Conservation (phyloP, 2,113 vertebrate genomes). For the Casuarius casuarius region DNA sequence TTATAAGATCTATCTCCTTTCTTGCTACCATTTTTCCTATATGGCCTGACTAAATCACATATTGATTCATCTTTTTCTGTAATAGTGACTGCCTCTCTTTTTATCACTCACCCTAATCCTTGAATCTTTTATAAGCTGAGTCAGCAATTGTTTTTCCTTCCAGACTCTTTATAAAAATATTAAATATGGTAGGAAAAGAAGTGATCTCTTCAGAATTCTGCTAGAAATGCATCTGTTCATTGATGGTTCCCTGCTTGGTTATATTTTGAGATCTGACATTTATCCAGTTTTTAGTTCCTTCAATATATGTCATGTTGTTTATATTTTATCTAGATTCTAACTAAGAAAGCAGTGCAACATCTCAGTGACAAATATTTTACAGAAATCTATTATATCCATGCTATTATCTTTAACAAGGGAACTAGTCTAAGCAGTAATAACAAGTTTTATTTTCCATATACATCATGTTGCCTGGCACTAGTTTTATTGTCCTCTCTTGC, state of each 20-base stretch:
- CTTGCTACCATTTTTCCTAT: neutral
- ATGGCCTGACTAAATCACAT: neutral
- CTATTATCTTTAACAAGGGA: neutral
- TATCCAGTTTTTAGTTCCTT: neutral
- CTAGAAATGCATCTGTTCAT: neutral
- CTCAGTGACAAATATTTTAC: neutral
- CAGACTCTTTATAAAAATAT: neutral
- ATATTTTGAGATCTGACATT: neutral
- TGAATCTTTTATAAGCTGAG: neutral
- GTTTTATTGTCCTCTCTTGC: neutral
- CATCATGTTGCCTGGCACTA: neutral
- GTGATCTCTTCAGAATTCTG: neutral
- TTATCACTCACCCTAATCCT: neutral
- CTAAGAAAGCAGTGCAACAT: neutral
- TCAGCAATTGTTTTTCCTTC: neutral
- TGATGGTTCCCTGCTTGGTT: neutral
- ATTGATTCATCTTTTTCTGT: neutral
- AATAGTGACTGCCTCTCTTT: neutral
- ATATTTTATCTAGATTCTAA: neutral
- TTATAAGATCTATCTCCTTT: neutral
- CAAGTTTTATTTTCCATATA: neutral
- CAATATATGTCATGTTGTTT: neutral
- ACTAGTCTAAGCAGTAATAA: neutral
- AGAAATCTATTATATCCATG: fast-evolving
- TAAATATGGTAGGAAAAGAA: neutral